Evolutionary conservation across 2,113 vertebrate genomes (phyloP).

Genomic region (Syngnathus typhle): DNA sequence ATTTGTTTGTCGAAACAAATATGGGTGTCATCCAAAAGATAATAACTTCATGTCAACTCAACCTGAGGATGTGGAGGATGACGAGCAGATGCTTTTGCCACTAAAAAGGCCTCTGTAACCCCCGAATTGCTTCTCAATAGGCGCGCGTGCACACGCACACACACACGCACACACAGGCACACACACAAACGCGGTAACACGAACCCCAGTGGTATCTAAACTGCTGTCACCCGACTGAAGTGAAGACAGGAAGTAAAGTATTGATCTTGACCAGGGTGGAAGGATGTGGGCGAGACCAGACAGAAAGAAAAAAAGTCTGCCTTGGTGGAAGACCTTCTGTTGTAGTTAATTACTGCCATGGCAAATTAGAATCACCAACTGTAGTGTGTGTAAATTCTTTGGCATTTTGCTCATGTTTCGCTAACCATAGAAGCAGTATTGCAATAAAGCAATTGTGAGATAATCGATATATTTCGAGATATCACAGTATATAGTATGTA

Average conservation of each 20-base stretch:
- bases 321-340: background rate
- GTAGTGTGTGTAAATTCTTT: background rate
- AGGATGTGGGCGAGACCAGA: constrained; percentile 18
- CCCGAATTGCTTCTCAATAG: constrained; percentile 23
- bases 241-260: constrained; percentile 66
- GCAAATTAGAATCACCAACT: background rate
- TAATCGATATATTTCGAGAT: too few relatives aligned
- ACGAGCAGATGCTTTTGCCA: constrained; percentile 14
- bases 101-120: constrained; percentile 38
- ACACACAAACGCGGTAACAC: constrained; percentile 38
- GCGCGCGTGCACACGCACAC: too few relatives aligned
- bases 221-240: constrained; percentile 46
- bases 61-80: background rate
- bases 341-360: background rate
- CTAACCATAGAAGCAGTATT: background rate
- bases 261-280: constrained; percentile 51
- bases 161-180: too few relatives aligned
- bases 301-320: constrained; percentile 2
- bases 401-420: background rate
- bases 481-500: too few relatives aligned
- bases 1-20: background rate
- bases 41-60: background rate
- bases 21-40: background rate
- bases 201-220: constrained; percentile 50
- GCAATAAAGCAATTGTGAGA: background rate